Conservation (phyloP, 2,797 vertebrate genomes). For the Trichosurus vulpecula region DNA sequence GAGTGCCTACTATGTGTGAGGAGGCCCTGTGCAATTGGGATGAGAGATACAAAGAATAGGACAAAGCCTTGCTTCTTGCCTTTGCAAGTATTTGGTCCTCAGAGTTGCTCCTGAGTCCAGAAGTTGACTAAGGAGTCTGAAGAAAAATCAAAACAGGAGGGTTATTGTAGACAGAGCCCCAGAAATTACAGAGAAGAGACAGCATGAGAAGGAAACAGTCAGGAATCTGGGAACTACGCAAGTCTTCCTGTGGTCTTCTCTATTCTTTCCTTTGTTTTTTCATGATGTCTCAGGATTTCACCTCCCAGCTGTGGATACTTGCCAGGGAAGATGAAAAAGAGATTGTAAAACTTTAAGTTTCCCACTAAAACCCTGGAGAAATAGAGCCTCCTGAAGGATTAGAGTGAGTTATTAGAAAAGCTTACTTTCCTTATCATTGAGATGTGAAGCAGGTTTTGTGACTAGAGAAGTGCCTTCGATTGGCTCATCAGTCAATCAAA, state of each 20-base stretch:
- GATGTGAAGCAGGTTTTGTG: neutral
- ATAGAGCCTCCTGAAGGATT: neutral
- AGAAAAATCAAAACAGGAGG: neutral
- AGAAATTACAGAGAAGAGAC: neutral
- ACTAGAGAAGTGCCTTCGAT: neutral
- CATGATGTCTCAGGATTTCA: neutral
- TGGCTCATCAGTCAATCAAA: neutral
- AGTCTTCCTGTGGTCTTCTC: neutral
- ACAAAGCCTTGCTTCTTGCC: neutral
- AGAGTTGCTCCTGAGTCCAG: neutral
- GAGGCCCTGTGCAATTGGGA: neutral
- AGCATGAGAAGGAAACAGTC: neutral
- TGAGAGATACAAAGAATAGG: neutral
- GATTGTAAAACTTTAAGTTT: neutral
- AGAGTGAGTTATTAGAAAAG: neutral
- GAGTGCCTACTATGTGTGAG: neutral
- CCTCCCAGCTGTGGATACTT: neutral
- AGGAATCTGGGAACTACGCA: neutral
- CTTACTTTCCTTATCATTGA: neutral
- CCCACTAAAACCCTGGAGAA: neutral
- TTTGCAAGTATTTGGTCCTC: neutral
- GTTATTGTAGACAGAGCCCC: neutral
- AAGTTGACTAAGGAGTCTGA: neutral
- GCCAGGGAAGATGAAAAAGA: neutral
- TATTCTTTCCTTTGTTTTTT: neutral